Conservation (phyloP, 1,140 invertebrate species). For the Sycobia sp. region DNA sequence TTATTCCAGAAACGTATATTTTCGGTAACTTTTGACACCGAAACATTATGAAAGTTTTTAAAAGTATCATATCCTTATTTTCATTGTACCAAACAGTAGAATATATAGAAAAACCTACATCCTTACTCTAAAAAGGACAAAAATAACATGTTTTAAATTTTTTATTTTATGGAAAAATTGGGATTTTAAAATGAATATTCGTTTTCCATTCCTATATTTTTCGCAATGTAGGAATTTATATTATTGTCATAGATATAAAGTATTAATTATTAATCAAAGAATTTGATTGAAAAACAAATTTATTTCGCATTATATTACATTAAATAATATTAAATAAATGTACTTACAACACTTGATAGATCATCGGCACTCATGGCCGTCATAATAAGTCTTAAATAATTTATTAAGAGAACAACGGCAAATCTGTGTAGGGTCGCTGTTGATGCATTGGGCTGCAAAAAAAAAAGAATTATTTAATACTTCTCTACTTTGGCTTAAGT, state of each 20-base stretch:
- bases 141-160: background rate
- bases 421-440: background rate
- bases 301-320: too few relatives aligned
- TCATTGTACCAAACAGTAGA: background rate
- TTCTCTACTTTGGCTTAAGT: background rate
- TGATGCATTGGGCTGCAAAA: background rate
- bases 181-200: too few relatives aligned
- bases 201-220: too few relatives aligned
- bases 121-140: background rate
- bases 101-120: background rate
- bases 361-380: background rate
- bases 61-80: background rate
- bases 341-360: background rate
- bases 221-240: too few relatives aligned
- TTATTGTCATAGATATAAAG: too few relatives aligned
- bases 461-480: background rate
- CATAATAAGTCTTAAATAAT: conserved; percentile 4
- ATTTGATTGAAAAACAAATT: too few relatives aligned
- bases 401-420: conserved; percentile 3
- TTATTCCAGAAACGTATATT: background rate
- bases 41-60: conserved; percentile 5
- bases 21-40: background rate
- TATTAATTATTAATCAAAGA: background rate
- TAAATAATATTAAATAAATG: too few relatives aligned
- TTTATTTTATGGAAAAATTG: too few relatives aligned